Evolutionary conservation across 2,888 invertebrate species (phyloP), one percentile per base, ranked within the genome.

Genomic region (Gastracanthus pulcherrimus): DNA sequence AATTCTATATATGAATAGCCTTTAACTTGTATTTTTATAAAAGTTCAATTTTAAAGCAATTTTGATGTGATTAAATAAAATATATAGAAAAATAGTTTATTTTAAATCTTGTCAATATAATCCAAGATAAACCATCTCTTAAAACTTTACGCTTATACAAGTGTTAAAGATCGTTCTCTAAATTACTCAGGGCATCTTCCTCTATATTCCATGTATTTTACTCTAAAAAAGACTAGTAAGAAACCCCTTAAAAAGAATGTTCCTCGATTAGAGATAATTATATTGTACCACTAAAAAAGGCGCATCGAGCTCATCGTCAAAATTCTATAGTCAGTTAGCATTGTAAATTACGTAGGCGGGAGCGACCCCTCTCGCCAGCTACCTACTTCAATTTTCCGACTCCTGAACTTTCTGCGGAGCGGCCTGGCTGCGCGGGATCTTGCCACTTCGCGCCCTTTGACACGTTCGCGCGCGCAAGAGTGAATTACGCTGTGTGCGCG

Each of bases 331-430:
- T n/a, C n/a, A 45, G 45, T 45, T 45, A 45, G n/a, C 45, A 2
- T n/a, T 16, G n/a, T 29, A n/a, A 60, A 58, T 13, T 48, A 19
- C n/a, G n/a, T n/a, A n/a, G n/a, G n/a, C n/a, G 0, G 6, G 13
- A 16, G 29, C 60, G 16, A 16, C 16, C 16, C 60, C 55, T 23
- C 26, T 23, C 58, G 13, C 11, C 11, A 13, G 5, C n/a, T 31
- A 60, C 60, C n/a, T 31, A 60, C 60, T 60, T 29, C 16, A 60
- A 34, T 60, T 60, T 60, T 60, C 60, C 16, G 60, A 29, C 31
- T 60, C n/a, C 5, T 31, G 2, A 29, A 60, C n/a, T 60, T n/a
- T 16, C 45, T n/a, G 45, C 11, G 45, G 45, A n/a, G n/a, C n/a
- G n/a, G n/a, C n/a, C n/a, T n/a, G n/a, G n/a, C 16, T 5, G 16